Percentiles rank a stretch among this genome's conserved stretches.
phyloP scores from a whole-genome alignment of 2,797 vertebrate species.

The Fistularia commersonii region DNA sequence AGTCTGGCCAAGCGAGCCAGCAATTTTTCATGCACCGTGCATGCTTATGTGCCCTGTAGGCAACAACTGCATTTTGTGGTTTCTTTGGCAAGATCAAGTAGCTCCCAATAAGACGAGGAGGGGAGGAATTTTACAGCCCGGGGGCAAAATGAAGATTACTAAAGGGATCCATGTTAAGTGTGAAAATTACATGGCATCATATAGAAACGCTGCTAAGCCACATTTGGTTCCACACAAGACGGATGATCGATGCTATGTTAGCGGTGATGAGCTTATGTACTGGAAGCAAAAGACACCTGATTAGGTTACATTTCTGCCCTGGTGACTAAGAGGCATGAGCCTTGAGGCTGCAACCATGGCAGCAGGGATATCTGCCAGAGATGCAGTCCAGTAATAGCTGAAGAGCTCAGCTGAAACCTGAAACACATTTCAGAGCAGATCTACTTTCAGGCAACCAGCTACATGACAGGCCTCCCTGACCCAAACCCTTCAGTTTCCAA shows the following conservation, averaged over 20 bases:
- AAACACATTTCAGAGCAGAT: slow-evolving; percentile 60
- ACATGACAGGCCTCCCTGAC: slow-evolving; percentile 21
- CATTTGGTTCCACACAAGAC: slow-evolving; percentile 25
- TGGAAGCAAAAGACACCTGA: slow-evolving; percentile 55
- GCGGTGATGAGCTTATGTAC: slow-evolving; percentile 27
- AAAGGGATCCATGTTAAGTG: slow-evolving; percentile 18
- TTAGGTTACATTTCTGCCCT: slow-evolving; percentile 71
- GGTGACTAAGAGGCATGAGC: slow-evolving; percentile 62
- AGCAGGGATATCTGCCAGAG: slow-evolving; percentile 60
- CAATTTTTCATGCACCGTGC: slow-evolving; percentile 1
- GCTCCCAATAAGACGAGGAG: slow-evolving; percentile 3
- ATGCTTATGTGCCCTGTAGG: slow-evolving; percentile 20
- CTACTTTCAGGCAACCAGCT: slow-evolving; percentile 43
- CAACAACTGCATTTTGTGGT: slow-evolving; percentile 5
- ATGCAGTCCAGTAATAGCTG: slow-evolving; percentile 65
- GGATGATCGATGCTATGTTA: slow-evolving; percentile 24
- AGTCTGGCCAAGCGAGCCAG: slow-evolving; percentile 18
- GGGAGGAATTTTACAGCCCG: slow-evolving; percentile 5
- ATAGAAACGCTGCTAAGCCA: slow-evolving; percentile 3
- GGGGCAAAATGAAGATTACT: slow-evolving; percentile 10
- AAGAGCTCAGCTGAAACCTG: slow-evolving; percentile 60
- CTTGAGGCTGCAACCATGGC: slow-evolving; percentile 60
- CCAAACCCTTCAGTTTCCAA: slow-evolving; percentile 36
- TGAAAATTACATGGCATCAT: slow-evolving; percentile 21
- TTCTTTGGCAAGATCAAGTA: slow-evolving; percentile 16